Base-by-base conservation (phyloP, 2,888 invertebrate species). In the Ennomos fuscantarius region DNA sequence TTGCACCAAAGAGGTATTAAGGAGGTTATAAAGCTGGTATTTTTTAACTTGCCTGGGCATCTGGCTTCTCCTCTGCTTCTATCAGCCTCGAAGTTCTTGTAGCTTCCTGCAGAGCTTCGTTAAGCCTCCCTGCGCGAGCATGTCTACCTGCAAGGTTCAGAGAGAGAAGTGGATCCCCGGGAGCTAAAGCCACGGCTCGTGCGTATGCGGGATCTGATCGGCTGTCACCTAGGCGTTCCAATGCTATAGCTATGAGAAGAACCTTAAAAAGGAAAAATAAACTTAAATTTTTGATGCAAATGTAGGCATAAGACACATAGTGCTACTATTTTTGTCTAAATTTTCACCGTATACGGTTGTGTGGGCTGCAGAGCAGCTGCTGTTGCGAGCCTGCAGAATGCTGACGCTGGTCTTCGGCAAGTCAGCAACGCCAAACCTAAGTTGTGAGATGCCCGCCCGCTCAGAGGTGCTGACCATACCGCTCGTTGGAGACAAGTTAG, bases 401-500 rank as follows among this genome's bases (percentile, higher is more conserved):
- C 92, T 0, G 91, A 87, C 1, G 86, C 78, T 0, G 89, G 87
- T 10, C 91, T 75, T 48, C 78, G 78, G 68, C 86, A 86, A 44
- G 78, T 68, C 12, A 92, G 74, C 59, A 90, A 67, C 1, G 84
- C 86, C 13, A 87, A 65, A 0, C 90, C 91, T 13, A 90, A 70
- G 63, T 85, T 73, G 62, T 89, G 90, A 0, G 87, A 79, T 0
- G 89, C 89, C 3, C 87, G 80, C 0, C 81, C 82, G 63, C 89
- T 89, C 33, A 92, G 72, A 1, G 91, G 90, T 0, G 91, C 91
- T 24, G 84, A 72, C 78, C 82, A 82, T 2, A 73, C 82, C 3
- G 89, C 86, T 1, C 91, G 82, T 49, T 87, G 87, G 0, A 90
- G 81, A 57, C 92, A 92, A 0, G 88, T 89, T 41, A 92, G 62